These are phyloP conservation scores for Cervus canadensis DNA, from an alignment of 2,113 vertebrate species.

Conservation along the genomic window DNA sequence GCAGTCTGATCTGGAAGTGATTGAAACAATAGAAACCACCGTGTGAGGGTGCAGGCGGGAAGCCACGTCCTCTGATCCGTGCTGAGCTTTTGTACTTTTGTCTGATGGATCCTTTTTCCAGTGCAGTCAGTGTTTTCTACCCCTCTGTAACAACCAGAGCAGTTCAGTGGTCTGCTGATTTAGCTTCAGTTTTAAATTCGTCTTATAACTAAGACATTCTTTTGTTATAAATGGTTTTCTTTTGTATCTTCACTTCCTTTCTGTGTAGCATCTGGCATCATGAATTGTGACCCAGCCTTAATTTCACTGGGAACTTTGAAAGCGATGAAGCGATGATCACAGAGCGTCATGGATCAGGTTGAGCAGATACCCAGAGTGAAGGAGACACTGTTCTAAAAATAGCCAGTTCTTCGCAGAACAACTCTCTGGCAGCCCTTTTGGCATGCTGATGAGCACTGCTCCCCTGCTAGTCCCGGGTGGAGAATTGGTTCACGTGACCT, in stretches of 20 bases:
- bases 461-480: background rate
- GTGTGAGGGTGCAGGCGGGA: slow-evolving; percentile 81
- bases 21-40: slow-evolving; percentile 98
- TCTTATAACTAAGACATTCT: slow-evolving; percentile 33
- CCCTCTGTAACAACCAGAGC: background rate
- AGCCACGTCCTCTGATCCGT: background rate
- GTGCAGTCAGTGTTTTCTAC: slow-evolving; percentile 68
- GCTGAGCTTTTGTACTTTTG: slow-evolving; percentile 68
- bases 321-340: background rate
- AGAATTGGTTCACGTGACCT: background rate
- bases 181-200: background rate
- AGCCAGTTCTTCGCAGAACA: background rate
- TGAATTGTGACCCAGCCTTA: slow-evolving; percentile 63
- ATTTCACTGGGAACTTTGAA: slow-evolving; percentile 51
- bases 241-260: slow-evolving; percentile 64
- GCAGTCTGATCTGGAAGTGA: slow-evolving; percentile 95
- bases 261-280: slow-evolving; percentile 65
- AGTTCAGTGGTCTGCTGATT: slow-evolving; percentile 37
- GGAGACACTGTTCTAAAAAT: background rate
- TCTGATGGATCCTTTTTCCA: slow-evolving; percentile 68
- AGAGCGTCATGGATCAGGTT: background rate
- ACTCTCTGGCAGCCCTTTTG: background rate
- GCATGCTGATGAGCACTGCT: background rate
- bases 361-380: background rate
- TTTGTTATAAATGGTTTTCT: slow-evolving; percentile 46